phyloP scores from a whole-genome alignment of 2,888 invertebrate genomes.

The Parnassius apollo region DNA sequence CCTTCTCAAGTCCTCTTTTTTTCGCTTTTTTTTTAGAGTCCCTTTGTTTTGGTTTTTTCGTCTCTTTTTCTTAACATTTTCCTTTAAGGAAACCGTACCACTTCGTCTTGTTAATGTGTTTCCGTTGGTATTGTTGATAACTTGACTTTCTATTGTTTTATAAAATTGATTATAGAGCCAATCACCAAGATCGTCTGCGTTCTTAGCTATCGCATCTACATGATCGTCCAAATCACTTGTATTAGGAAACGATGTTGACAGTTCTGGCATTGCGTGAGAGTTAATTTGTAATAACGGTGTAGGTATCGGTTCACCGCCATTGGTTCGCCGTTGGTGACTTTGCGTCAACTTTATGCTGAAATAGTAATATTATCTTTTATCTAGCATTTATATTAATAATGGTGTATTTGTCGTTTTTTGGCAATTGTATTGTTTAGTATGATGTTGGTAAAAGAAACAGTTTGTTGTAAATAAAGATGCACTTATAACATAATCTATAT shows the following conservation, averaged over 20 bases:
- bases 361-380: slow-evolving; percentile 26
- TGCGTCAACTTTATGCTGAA: slow-evolving; percentile 58
- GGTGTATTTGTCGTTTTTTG: neutral
- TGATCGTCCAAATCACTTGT: slow-evolving; percentile 42
- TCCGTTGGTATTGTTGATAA: slow-evolving; percentile 58
- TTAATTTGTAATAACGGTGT: slow-evolving; percentile 29
- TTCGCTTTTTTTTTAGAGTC: slow-evolving; percentile 35
- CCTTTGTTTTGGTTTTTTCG: slow-evolving; percentile 31
- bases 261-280: slow-evolving; percentile 29
- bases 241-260: slow-evolving; percentile 36
- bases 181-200: slow-evolving; percentile 64
- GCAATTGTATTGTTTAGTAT: neutral
- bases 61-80: slow-evolving; percentile 27
- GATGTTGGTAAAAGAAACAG: too few relatives aligned
- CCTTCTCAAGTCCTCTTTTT: slow-evolving; percentile 46
- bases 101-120: slow-evolving; percentile 51
- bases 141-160: slow-evolving; percentile 70
- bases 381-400: neutral
- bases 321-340: slow-evolving; percentile 43
- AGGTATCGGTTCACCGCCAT: slow-evolving; percentile 42
- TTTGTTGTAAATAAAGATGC: too few relatives aligned
- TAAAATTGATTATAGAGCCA: slow-evolving; percentile 76
- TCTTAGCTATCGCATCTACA: slow-evolving; percentile 53
- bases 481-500: too few relatives aligned
- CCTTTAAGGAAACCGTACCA: slow-evolving; percentile 31